phyloP scores from a whole-genome alignment of 2,113 vertebrate species.

The Taurulus bubalis region DNA sequence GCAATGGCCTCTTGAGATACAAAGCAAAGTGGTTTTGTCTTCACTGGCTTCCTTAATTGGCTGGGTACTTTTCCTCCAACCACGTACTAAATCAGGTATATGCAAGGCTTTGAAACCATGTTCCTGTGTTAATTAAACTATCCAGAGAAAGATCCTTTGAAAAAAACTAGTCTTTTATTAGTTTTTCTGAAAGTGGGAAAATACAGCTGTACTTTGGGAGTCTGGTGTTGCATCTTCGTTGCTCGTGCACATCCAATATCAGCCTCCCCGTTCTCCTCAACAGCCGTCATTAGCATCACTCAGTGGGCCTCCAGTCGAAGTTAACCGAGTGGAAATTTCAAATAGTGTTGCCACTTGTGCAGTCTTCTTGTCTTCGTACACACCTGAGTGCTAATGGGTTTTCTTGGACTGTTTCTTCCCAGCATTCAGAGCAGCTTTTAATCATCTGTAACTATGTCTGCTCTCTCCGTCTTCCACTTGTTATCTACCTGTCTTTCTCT shows the following conservation, averaged over 20 bases:
- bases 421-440: constrained; percentile 51
- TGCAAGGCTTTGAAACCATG: constrained; percentile 33
- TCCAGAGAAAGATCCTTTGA: neutral
- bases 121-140: constrained; percentile 11
- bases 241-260: constrained; percentile 61
- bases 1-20: constrained; percentile 18
- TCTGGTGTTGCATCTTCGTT: constrained; percentile 34
- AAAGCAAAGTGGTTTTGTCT: constrained; percentile 41
- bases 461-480: constrained; percentile 9
- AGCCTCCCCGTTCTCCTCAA: constrained; percentile 32
- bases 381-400: constrained; percentile 54
- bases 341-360: constrained; percentile 40
- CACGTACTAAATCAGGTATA: neutral
- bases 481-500: constrained; percentile 27
- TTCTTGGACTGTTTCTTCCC: constrained; percentile 15
- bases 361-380: constrained; percentile 28
- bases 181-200: constrained; percentile 12
- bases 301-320: constrained; percentile 50
- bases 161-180: constrained; percentile 16
- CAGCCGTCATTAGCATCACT: constrained; percentile 66
- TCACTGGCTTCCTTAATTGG: constrained; percentile 35
- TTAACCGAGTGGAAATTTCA: constrained; percentile 62
- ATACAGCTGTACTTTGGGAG: constrained; percentile 35
- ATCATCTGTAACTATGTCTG: constrained; percentile 28
- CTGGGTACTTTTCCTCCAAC: constrained; percentile 24